phyloP scores from a whole-genome alignment of 1,140 invertebrate species.

The Brachionus asplanchnoidis region DNA sequence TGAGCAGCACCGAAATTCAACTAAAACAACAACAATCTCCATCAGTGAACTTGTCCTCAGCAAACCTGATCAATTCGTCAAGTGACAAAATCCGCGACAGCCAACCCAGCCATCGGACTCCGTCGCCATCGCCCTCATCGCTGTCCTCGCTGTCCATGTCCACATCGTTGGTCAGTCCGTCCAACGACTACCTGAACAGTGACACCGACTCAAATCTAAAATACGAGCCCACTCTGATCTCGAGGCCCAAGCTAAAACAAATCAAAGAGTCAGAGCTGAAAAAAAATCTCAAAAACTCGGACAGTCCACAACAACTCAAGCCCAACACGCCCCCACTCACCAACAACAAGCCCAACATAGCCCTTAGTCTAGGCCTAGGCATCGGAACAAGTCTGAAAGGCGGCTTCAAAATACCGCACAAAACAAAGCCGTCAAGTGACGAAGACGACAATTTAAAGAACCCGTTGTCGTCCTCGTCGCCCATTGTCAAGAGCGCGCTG shows the following conservation, averaged over 20 bases:
- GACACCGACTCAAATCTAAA: neutral
- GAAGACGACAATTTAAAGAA: neutral
- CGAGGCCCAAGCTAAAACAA: neutral
- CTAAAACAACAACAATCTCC: constrained; percentile 16
- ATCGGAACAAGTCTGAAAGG: neutral
- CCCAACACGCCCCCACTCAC: neutral
- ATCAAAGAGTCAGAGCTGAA: constrained; percentile 15
- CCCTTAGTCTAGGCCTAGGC: neutral
- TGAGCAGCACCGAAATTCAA: constrained; percentile 10
- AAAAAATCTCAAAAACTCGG: neutral
- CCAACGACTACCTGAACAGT: neutral
- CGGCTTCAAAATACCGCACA: constrained; percentile 22
- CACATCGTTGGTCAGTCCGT: neutral
- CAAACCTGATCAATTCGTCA: neutral
- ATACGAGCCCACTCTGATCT: neutral
- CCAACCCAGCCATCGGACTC: neutral
- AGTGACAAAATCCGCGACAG: neutral
- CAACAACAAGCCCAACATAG: neutral
- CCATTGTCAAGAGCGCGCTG: neutral
- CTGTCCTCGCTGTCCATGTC: neutral
- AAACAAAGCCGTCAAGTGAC: neutral
- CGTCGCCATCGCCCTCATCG: neutral
- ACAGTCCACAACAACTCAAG: neutral
- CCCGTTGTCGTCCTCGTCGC: neutral
- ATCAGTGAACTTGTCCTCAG: neutral